Evolutionary conservation across 2,888 invertebrate species (phyloP), one percentile per base, ranked within the genome.

Genomic region (Trichacis sp.): DNA sequence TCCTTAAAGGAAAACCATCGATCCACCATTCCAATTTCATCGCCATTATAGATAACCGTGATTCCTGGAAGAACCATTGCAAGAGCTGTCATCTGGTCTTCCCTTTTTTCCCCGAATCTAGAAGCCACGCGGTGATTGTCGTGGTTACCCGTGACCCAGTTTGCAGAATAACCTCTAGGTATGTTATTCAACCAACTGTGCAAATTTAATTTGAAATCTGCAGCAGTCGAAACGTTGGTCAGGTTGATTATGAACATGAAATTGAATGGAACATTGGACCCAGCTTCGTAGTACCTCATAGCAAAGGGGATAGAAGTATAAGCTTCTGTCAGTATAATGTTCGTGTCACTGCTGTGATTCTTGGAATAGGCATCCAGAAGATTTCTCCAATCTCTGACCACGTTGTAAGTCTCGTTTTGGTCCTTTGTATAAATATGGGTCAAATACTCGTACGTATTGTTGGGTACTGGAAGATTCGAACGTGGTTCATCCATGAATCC

Each of bases 1-100:
- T 91, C 87, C 1, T 87, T 84, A 87, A 88, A 91, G 2, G 87
- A 87, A 15, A 92, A 86, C 74, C 82, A 80, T 0, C 79, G 79
- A 77, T 93, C 89, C 0, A 87, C 86, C 92, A 94, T 92, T 6
- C 92, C 94, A 54, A 95, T 88, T 80, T 95, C 95, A 79, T 95
- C 94, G 0, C 95, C 94, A 74, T 95, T 93, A 54, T 91, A 87
- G 1, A 87, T 84, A 87, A 88, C 91, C 2, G 87, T 87, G 15
- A 92, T 85, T 74, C 82, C 80, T 0, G 78, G 79, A 77, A 93
- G 89, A 0, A 87, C 86, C 0, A 90, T 85, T 62, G 88, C 85
- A 50, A 92, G 75, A 88, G 90, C 88, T 70, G 87, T 86, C 43
- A 89, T 76, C 18, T 86, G 85, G 74, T 89, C 88, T 1, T 86